A percentile compares a stretch with the other conserved stretches of the same genome.
These are phyloP conservation scores for Myiotriccus ornatus DNA, from an alignment of 2,797 vertebrate genomes.

Conservation along the genomic window DNA sequence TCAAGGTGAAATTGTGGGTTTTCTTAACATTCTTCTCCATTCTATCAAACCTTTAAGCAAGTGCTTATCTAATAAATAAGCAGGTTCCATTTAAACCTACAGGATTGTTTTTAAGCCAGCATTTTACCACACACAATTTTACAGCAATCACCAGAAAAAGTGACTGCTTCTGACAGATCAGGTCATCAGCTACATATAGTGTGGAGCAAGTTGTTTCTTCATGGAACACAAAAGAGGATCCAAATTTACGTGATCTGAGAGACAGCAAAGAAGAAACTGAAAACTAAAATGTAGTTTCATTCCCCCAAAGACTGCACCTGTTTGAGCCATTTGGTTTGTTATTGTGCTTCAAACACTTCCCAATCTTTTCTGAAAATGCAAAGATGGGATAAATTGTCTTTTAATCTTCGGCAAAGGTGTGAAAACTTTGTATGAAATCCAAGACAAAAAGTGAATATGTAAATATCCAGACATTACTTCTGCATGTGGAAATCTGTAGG, in stretches of 20 bases:
- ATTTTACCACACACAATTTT: neutral
- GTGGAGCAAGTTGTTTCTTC: neutral
- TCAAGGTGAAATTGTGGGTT: neutral
- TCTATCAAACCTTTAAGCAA: neutral
- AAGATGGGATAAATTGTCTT: neutral
- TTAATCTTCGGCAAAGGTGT: neutral
- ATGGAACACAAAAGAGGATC: neutral
- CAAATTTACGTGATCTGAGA: neutral
- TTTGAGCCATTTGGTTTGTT: neutral
- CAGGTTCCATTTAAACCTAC: neutral
- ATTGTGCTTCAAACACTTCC: neutral
- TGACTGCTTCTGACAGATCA: neutral
- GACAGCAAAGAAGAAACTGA: neutral
- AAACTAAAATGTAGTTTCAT: accelerated
- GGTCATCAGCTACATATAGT: neutral
- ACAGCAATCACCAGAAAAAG: neutral
- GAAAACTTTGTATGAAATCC: neutral
- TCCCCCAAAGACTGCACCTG: neutral
- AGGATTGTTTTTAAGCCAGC: neutral
- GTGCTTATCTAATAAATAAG: neutral
- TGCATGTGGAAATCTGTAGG: neutral
- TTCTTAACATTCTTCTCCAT: neutral
- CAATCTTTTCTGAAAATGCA: neutral
- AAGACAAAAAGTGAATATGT: neutral
- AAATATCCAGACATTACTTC: neutral